phyloP scores from a whole-genome alignment of 2,888 invertebrate species.

The Lamellibrachia columna region DNA sequence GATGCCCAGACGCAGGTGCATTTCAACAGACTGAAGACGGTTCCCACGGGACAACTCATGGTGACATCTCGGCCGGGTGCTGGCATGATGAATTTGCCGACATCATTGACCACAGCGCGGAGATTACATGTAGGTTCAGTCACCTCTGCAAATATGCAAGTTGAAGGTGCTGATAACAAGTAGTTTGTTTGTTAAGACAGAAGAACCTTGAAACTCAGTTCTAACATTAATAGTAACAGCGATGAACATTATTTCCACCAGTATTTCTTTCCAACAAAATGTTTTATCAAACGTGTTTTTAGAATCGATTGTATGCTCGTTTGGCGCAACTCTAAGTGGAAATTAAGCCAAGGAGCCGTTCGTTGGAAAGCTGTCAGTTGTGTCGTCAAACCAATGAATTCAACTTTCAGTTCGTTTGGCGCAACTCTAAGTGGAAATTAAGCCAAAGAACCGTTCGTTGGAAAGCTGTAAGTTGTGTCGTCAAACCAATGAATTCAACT shows the following conservation, averaged over 20 bases:
- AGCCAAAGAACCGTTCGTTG: no score
- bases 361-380: no score
- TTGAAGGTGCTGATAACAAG: background rate
- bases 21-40: background rate
- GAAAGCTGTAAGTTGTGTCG: no score
- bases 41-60: background rate
- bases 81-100: background rate
- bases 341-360: no score
- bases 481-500: background rate
- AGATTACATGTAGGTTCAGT: background rate
- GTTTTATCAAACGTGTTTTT: no score
- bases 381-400: no score
- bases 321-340: no score
- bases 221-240: background rate
- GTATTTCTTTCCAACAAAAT: no score
- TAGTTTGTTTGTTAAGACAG: background rate
- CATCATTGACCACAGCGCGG: background rate
- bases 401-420: no score
- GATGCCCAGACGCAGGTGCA: background rate
- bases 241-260: no score
- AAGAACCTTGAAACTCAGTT: background rate
- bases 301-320: no score
- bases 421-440: no score
- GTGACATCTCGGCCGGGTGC: background rate
- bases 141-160: background rate